These are phyloP conservation scores for Acestrorhynchus altus DNA, from an alignment of 2,797 vertebrate species.

Conservation along the genomic window DNA sequence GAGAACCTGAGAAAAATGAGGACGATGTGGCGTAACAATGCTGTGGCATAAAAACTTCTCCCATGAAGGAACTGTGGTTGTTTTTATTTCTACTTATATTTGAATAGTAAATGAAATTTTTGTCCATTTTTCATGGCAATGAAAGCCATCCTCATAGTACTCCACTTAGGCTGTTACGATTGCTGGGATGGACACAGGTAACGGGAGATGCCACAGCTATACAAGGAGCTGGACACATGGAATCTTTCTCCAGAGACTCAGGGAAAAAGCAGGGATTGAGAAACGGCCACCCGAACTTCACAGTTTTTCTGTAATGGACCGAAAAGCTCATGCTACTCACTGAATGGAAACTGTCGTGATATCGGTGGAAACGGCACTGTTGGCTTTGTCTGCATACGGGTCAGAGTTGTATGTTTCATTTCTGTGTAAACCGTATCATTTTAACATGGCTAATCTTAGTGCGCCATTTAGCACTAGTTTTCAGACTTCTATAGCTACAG, in stretches of 20 bases:
- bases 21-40: not conserved
- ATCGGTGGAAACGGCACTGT: not conserved
- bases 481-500: constrained; percentile 28
- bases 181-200: constrained; percentile 12
- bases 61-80: constrained; percentile 5
- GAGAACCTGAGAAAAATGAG: not conserved
- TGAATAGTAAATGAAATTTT: not conserved
- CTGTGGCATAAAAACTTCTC: not conserved
- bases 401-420: constrained; percentile 20
- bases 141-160: not conserved
- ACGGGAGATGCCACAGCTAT: not conserved
- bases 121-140: constrained; percentile 20
- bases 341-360: not conserved
- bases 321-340: not conserved
- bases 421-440: constrained; percentile 36
- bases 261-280: constrained; percentile 26
- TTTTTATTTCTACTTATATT: not conserved
- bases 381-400: constrained; percentile 6
- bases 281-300: not conserved
- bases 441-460: constrained; percentile 13
- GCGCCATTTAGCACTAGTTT: constrained; percentile 36
- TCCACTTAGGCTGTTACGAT: constrained; percentile 20
- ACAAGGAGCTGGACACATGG: not conserved
- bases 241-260: constrained; percentile 29
- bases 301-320: not conserved